Percentiles rank a stretch among this genome's conserved stretches.
These are phyloP conservation scores for Prenolepis imparis DNA, from an alignment of 2,888 invertebrate genomes.

Conservation along the genomic window DNA sequence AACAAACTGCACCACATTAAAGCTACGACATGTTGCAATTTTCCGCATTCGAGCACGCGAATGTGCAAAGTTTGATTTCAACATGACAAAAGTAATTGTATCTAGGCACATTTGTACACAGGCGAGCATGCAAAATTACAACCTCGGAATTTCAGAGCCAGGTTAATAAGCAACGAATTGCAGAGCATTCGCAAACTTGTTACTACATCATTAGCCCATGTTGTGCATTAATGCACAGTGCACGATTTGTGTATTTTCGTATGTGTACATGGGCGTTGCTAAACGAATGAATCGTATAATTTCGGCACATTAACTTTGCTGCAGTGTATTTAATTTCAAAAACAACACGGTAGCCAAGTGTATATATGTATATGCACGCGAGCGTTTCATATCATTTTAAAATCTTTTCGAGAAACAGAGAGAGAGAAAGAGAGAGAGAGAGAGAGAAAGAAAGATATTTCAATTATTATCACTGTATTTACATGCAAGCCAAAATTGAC, in stretches of 20 bases:
- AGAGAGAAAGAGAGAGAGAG: not conserved
- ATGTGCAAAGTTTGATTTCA: slow-evolving; percentile 5
- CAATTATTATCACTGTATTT: slow-evolving; percentile 5
- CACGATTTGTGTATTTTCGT: not conserved
- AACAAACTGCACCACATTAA: not conserved
- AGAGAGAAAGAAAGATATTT: not conserved
- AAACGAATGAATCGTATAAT: slow-evolving; percentile 22
- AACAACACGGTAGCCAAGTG: not conserved
- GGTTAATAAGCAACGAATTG: slow-evolving; percentile 38
- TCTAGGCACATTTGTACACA: slow-evolving; percentile 7
- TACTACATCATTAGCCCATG: slow-evolving; percentile 7
- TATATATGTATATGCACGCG: slow-evolving; percentile 8
- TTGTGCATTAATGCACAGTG: not conserved
- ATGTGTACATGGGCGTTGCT: not conserved
- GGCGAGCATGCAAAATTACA: slow-evolving; percentile 16
- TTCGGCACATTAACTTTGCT: slow-evolving; percentile 18
- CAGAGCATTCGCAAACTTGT: slow-evolving; percentile 23
- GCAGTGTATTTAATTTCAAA: slow-evolving; percentile 6
- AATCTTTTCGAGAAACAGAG: not conserved
- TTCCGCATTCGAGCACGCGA: not conserved
- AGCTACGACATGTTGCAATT: not conserved
- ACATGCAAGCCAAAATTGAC: not conserved
- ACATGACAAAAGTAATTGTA: slow-evolving; percentile 18
- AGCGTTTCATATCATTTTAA: slow-evolving; percentile 11
- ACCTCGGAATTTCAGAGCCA: not conserved